Base-by-base conservation (phyloP, 1,140 invertebrate genomes). In the Apis florea region DNA sequence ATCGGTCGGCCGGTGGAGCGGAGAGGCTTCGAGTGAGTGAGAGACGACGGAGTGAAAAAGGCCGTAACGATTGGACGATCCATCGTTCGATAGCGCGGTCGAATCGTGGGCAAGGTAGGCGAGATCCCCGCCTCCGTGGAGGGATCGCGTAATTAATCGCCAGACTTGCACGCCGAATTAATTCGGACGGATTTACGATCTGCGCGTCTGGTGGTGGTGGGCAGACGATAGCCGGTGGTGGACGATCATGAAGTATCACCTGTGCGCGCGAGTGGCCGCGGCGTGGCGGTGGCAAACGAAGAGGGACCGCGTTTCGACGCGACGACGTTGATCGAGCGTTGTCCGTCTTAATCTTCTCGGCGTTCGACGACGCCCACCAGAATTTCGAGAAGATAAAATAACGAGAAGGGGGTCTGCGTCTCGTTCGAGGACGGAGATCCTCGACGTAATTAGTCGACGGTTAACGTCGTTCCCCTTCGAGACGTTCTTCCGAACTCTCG, bases 61-160 rank as follows among this genome's bases (percentile, higher is more conserved):
- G 19, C 15, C 15, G 19, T 56, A 47, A 17, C 49, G 26, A 72
- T 73, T 47, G 58, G 24, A 59, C 75, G 61, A 82, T 86, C 67
- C 80, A 85, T 86, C 80, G 86, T 70, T 40, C 31, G 61, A 5
- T n/a, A 11, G 56, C 47, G n/a, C 54, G 26, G 31, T 21, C 19
- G 21, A 54, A 47, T 40, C 31, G 31, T n/a, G n/a, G n/a, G n/a
- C n/a, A n/a, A n/a, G n/a, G n/a, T n/a, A n/a, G n/a, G n/a, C n/a
- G n/a, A n/a, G n/a, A 21, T 71, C n/a, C 24, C 59, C 77, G 31
- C 17, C 66, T 19, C 24, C 26, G 58, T 54, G 17, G 26, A 6
- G 53, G 66, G 71, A 54, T 61, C 64, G 76, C 79, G 85, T 84
- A 80, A 88, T 88, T 87, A 87, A 88, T 87, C 83, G 86, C 58